Conservation (phyloP, 2,113 vertebrate genomes). For the Ailuropoda melanoleuca region DNA sequence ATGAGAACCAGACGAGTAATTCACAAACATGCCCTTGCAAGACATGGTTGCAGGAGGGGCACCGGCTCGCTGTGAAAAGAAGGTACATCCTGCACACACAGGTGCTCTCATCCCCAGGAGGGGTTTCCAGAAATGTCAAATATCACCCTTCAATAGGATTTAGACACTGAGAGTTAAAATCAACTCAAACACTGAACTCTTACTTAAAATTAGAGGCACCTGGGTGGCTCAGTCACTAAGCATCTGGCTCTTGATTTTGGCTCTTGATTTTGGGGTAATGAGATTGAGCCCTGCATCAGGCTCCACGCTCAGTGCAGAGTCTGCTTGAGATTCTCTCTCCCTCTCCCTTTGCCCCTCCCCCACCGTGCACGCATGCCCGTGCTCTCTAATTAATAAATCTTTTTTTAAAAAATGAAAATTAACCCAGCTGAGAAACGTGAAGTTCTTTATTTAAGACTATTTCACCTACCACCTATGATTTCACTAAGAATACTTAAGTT, state of each 20-base stretch:
- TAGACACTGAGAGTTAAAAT: background rate
- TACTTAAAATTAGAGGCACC: background rate
- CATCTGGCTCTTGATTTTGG: too few species aligned
- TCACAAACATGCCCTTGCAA: fast-evolving
- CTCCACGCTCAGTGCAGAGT: background rate
- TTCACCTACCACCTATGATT: background rate
- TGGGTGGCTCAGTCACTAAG: too few species aligned
- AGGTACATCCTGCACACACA: background rate
- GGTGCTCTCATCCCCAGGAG: too few species aligned
- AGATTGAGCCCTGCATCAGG: background rate
- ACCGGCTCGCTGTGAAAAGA: fast-evolving
- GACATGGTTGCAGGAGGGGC: fast-evolving
- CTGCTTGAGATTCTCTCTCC: background rate
- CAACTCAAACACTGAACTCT: background rate
- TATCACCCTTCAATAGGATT: background rate
- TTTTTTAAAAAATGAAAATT: background rate
- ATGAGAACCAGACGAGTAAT: background rate
- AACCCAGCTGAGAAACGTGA: background rate
- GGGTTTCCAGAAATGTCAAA: background rate
- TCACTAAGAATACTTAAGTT: background rate
- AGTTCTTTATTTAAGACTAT: background rate
- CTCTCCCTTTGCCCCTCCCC: background rate
- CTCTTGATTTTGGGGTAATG: too few species aligned
- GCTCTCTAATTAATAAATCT: background rate
- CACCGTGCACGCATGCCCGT: fast-evolving